Evolutionary conservation across 2,888 invertebrate species (phyloP).

Genomic region (Psococerastis gibbosa): DNA sequence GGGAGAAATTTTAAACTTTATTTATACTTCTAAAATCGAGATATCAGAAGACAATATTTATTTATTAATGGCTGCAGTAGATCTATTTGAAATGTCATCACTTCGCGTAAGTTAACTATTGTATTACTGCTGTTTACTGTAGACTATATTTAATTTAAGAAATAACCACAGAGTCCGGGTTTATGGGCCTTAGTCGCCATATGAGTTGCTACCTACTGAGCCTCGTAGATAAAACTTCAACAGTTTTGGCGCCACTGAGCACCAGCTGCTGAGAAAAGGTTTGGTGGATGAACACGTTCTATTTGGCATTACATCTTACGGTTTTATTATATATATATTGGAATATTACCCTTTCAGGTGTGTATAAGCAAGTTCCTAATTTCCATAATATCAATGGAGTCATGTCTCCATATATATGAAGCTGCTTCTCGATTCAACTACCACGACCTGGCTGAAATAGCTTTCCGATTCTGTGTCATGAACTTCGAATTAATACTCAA

Average conservation of each 20-base stretch:
- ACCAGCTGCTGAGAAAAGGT: no score
- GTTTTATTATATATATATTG: not conserved
- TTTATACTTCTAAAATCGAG: slow-evolving; percentile 21
- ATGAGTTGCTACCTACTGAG: no score
- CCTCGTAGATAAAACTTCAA: no score
- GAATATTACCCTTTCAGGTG: not conserved
- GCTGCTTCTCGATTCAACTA: slow-evolving; percentile 19
- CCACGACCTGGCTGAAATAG: slow-evolving; percentile 20
- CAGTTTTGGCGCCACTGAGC: no score
- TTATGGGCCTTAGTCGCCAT: no score
- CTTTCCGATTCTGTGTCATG: slow-evolving; percentile 19
- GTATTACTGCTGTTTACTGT: no score
- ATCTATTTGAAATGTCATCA: slow-evolving; percentile 20
- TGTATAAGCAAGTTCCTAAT: slow-evolving; percentile 19
- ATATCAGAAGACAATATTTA: slow-evolving; percentile 21
- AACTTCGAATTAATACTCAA: slow-evolving; percentile 20
- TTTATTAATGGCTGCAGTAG: slow-evolving; percentile 20
- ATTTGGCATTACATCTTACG: not conserved
- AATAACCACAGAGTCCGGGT: no score
- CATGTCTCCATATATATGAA: slow-evolving; percentile 20
- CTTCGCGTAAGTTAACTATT: slow-evolving; percentile 18
- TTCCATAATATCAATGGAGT: slow-evolving; percentile 18
- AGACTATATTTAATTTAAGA: no score
- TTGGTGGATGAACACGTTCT: no score
- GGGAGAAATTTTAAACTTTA: slow-evolving; percentile 19